A percentile compares a stretch with the other conserved stretches of the same genome.
These are phyloP conservation scores for Illadopsis cleaveri DNA, from an alignment of 2,113 vertebrate species.

Conservation along the genomic window DNA sequence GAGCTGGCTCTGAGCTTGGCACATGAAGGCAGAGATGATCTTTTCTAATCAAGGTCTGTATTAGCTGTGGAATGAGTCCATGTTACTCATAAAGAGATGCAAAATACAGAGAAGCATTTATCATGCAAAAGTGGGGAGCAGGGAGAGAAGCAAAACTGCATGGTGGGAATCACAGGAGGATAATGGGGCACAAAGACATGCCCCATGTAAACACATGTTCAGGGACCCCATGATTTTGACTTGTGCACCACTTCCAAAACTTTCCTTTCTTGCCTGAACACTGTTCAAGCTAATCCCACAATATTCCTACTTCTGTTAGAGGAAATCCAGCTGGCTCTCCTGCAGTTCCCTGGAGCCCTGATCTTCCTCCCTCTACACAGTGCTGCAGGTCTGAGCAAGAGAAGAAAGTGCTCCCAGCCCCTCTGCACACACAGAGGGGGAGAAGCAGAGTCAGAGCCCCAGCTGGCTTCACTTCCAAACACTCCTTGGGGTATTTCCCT, in stretches of 20 bases:
- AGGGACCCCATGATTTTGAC: not conserved
- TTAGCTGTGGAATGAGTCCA: not conserved
- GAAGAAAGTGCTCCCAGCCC: not conserved
- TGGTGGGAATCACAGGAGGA: not conserved
- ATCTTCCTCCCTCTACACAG: accelerated
- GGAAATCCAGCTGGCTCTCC: not conserved
- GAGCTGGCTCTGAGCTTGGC: not conserved
- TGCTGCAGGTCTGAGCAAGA: not conserved
- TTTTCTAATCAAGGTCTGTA: not conserved
- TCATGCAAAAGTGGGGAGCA: not conserved
- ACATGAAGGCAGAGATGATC: not conserved
- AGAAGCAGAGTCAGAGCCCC: not conserved
- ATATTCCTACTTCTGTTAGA: accelerated
- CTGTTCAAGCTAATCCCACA: not conserved
- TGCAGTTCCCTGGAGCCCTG: not conserved
- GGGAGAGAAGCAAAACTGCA: not conserved
- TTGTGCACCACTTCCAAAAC: not conserved
- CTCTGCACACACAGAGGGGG: not conserved
- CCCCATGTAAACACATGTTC: accelerated
- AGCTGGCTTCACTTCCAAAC: not conserved
- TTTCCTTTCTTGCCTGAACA: not conserved
- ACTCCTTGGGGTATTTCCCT: not conserved
- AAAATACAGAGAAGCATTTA: not conserved
- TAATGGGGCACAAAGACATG: not conserved
- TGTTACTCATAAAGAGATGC: not conserved